Evolutionary conservation across 2,113 vertebrate species (phyloP).

Genomic region (Miniopterus natalensis): DNA sequence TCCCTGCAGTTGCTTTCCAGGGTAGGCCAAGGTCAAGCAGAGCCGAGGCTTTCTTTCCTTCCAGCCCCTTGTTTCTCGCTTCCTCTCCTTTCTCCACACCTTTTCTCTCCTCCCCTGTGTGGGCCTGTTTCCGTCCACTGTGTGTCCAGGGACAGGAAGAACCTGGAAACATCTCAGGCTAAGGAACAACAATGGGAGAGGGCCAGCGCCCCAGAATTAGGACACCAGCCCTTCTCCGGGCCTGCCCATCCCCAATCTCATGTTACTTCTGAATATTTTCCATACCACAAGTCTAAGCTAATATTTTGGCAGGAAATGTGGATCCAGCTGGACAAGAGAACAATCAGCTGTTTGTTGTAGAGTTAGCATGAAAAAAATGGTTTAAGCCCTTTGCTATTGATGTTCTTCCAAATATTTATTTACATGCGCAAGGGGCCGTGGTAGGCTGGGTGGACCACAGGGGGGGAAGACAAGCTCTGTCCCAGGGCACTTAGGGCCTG

Average conservation of each 20-base stretch:
- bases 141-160: background rate
- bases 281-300: background rate
- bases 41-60: background rate
- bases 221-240: background rate
- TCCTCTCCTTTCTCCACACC: background rate
- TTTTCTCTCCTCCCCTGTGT: background rate
- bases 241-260: background rate
- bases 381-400: background rate
- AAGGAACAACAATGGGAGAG: background rate
- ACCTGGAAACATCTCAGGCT: background rate
- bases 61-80: background rate
- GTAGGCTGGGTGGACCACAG: background rate
- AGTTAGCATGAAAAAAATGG: background rate
- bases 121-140: background rate
- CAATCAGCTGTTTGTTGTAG: background rate
- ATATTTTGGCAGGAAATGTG: conserved; percentile 23
- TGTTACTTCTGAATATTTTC: background rate
- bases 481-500: background rate
- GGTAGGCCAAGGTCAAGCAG: background rate
- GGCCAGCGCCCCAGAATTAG: background rate
- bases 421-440: background rate
- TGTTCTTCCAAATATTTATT: conserved; percentile 34
- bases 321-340: background rate
- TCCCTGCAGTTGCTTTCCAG: background rate
- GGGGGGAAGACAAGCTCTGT: background rate